These are phyloP conservation scores for Plagodis pulveraria DNA, from an alignment of 2,888 invertebrate genomes.

Conservation along the genomic window DNA sequence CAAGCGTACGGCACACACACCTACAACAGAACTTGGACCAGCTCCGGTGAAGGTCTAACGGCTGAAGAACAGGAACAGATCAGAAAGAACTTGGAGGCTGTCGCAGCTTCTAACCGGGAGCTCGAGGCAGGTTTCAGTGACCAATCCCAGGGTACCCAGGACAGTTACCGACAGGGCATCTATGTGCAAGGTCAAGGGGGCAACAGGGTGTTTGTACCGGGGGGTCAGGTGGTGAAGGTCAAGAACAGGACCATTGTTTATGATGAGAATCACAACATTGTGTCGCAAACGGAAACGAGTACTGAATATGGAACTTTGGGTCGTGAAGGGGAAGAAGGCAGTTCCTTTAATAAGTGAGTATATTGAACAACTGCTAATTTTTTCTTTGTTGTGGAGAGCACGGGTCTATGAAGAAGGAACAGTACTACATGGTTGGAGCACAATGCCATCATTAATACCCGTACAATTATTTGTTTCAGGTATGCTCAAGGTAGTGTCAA, in stretches of 20 bases:
- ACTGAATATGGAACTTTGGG: constrained; percentile 78
- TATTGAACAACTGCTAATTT: not conserved
- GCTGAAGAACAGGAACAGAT: constrained; percentile 66
- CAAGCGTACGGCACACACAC: constrained; percentile 41
- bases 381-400: no score
- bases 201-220: constrained; percentile 39
- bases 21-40: constrained; percentile 61
- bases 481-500: constrained; percentile 45
- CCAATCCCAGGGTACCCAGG: constrained; percentile 46
- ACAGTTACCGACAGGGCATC: constrained; percentile 32
- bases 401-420: no score
- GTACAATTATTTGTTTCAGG: constrained; percentile 7
- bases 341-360: constrained; percentile 75
- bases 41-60: constrained; percentile 54
- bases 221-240: constrained; percentile 57
- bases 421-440: not conserved
- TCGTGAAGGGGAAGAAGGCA: constrained; percentile 75
- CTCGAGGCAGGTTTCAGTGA: constrained; percentile 12
- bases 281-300: constrained; percentile 78
- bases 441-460: not conserved
- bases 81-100: constrained; percentile 53
- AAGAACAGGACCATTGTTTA: constrained; percentile 68
- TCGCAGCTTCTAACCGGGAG: constrained; percentile 32
- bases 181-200: constrained; percentile 26
- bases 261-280: constrained; percentile 73